Percentiles rank a stretch among this genome's conserved stretches.
phyloP scores from a whole-genome alignment of 2,888 invertebrate species.

The Zele albiditarsus region DNA sequence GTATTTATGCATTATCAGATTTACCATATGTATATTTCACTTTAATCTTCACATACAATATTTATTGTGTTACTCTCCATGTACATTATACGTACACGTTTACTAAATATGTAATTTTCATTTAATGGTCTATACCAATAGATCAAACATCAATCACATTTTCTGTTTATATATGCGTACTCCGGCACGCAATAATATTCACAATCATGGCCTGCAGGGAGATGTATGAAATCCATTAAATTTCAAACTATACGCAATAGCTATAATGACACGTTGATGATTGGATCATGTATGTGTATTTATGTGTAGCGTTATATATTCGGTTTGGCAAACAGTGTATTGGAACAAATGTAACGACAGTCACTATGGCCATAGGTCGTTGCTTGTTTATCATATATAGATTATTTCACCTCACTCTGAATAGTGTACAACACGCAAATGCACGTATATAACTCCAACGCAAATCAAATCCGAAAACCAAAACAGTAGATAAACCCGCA shows the following conservation, averaged over 20 bases:
- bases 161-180: not conserved
- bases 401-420: conserved; percentile 9
- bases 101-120: not conserved
- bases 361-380: not conserved
- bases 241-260: conserved; percentile 48
- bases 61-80: too few relatives aligned
- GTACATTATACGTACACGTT: not conserved
- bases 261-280: conserved; percentile 49
- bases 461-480: conserved; percentile 25
- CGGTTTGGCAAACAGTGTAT: not conserved
- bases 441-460: not conserved
- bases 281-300: conserved; percentile 30
- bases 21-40: too few relatives aligned
- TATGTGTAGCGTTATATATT: not conserved
- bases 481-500: conserved; percentile 47
- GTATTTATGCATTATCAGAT: too few relatives aligned
- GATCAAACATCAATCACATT: not conserved
- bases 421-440: conserved; percentile 22
- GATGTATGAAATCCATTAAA: conserved; percentile 52
- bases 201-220: conserved; percentile 20
- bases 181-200: too few relatives aligned
- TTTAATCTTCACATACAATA: too few relatives aligned
- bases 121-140: not conserved
- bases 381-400: conserved; percentile 1
- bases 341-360: not conserved